A percentile compares a stretch with the other conserved stretches of the same genome.
Evolutionary conservation across 2,113 vertebrate species (phyloP).

Genomic region (Todiramphus chloris): DNA sequence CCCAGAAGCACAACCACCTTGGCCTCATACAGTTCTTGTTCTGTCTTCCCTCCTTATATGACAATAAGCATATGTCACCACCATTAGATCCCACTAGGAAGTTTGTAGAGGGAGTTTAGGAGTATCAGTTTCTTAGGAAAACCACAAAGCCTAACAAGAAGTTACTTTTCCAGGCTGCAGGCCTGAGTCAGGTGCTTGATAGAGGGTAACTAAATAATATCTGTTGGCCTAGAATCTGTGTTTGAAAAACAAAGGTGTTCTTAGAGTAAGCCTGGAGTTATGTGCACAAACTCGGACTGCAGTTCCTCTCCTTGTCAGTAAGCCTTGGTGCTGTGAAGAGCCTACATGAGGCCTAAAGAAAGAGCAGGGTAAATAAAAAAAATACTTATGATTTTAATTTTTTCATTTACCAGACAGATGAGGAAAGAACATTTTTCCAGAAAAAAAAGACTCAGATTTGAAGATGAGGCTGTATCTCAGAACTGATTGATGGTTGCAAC

Average conservation of each 20-base stretch:
- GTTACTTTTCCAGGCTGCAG: conserved; percentile 60
- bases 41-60: background rate
- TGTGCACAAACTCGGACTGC: background rate
- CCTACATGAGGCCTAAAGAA: background rate
- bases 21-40: background rate
- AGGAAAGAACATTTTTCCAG: background rate
- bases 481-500: background rate
- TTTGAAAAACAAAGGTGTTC: conserved; percentile 46
- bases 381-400: background rate
- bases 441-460: background rate
- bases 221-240: background rate
- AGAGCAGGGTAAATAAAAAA: background rate
- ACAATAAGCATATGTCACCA: background rate
- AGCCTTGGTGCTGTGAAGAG: background rate
- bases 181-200: conserved; percentile 43
- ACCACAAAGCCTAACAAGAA: conserved; percentile 16
- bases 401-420: background rate
- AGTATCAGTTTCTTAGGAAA: conserved; percentile 43
- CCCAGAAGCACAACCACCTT: background rate
- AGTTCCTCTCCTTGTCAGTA: background rate
- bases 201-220: conserved; percentile 11
- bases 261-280: background rate
- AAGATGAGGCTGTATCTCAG: background rate
- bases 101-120: background rate
- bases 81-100: background rate